Evolutionary conservation across 2,113 vertebrate species (phyloP), one percentile per base, ranked within the genome.

Genomic region (Apeltes quadracus): DNA sequence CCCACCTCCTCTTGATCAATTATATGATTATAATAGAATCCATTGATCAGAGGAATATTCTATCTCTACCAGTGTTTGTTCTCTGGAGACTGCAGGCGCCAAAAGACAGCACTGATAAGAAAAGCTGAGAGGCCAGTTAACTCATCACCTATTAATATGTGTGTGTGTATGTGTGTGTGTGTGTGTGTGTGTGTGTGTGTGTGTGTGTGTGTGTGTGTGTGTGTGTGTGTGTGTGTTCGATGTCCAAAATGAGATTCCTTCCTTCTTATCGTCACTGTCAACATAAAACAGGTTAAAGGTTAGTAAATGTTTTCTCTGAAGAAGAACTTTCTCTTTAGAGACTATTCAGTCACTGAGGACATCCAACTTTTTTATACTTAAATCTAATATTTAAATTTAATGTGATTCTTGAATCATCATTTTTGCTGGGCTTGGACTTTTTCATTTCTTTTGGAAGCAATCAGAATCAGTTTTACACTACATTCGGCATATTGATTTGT

Each of bases 271-370:
- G 53, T 68, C 51, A 81, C 59, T 83, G 91, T 92, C 91, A 91
- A 89, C 84, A 87, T 65, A 57, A 34, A 65, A 57, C 55, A 76
- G 86, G 83, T 90, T 75, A 92, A 92, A 91, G 87, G 82, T 87
- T 78, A 83, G 67, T 72, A 55, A 65, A 61, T 84, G 75, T 84
- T 81, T 84, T 75, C 67, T 36, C 48, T 62, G 48, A 41, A 63
- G 13, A 46, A 46, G 29, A 56, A 78, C 44, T 65, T 64, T 72
- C 51, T 61, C 34, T 63, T 14, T 46, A 18, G 8, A 14, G 36
- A 74, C 16, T 2, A 23, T 69, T 7, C 5, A 34, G 32, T 6
- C 7, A 4, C 57, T 59, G 56, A 58, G 15, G 23, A 41, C 39
- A 38, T 34, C 14, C 41, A 41, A 65, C 32, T 22, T 61, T 70